These are phyloP conservation scores for Cephus pulcher DNA, from an alignment of 2,888 invertebrate species.

Conservation along the genomic window DNA sequence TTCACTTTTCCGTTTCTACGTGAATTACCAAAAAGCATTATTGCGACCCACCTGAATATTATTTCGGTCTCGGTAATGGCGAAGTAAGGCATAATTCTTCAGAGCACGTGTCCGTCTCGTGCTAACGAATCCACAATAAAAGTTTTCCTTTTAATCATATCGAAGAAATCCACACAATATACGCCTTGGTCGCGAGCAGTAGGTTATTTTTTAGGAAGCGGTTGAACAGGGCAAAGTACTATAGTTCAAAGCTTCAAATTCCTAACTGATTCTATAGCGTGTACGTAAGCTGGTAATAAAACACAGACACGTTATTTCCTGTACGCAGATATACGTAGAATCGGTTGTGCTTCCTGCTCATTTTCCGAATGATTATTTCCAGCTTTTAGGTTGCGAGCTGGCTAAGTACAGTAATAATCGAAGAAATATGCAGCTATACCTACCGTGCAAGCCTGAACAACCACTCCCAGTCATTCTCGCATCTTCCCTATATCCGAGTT, in stretches of 20 bases:
- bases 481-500: neutral
- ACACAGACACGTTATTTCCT: neutral
- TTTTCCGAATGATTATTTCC: neutral
- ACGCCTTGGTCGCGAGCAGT: neutral
- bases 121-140: conserved; percentile 25
- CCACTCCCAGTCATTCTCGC: conserved; percentile 7
- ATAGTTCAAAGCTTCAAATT: neutral
- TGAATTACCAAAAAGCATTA: conserved; percentile 40
- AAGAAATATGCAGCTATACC: neutral
- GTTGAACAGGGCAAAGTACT: neutral
- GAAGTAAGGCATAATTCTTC: conserved; percentile 50
- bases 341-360: neutral
- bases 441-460: neutral
- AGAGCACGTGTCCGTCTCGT: conserved; percentile 45
- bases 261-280: neutral
- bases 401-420: neutral
- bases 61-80: conserved; percentile 27
- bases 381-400: neutral
- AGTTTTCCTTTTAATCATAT: neutral
- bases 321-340: neutral
- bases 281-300: neutral
- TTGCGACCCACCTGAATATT: conserved; percentile 31
- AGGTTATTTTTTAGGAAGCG: neutral
- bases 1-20: conserved; percentile 41
- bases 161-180: neutral